phyloP scores from a whole-genome alignment of 53 echinoderm and acorn worm genomes.

The Antedon mediterranea region DNA sequence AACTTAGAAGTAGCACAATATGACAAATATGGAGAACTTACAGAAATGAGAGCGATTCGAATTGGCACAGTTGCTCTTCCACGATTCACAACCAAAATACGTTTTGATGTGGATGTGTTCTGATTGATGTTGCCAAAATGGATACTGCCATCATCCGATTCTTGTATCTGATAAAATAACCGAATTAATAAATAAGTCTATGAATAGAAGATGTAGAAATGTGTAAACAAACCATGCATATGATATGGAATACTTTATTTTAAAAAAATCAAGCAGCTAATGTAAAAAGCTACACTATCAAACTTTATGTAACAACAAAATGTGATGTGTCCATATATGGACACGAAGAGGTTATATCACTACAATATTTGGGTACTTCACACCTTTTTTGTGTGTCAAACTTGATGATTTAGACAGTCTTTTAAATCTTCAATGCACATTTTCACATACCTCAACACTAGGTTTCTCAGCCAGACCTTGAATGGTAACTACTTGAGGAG shows the following conservation, averaged over 20 bases:
- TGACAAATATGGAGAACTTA: constrained; percentile 4
- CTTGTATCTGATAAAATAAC: constrained; percentile 19
- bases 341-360: too few species aligned
- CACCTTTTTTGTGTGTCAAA: too few species aligned
- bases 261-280: neutral
- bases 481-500: constrained; percentile 37
- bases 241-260: too few species aligned
- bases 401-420: too few species aligned
- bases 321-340: neutral
- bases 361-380: too few species aligned
- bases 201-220: too few species aligned
- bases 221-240: too few species aligned
- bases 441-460: constrained; percentile 46
- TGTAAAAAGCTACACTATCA: neutral
- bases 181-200: too few species aligned
- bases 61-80: constrained; percentile 67
- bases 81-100: constrained; percentile 53
- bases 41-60: constrained; percentile 32
- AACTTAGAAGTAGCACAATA: too few species aligned
- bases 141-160: constrained; percentile 29
- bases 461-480: constrained; percentile 69
- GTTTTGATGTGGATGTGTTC: constrained; percentile 37
- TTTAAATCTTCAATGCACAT: neutral
- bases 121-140: constrained; percentile 64
- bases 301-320: neutral